These are phyloP conservation scores for Suillia variegata DNA, from an alignment of 2,888 invertebrate species.

Conservation along the genomic window DNA sequence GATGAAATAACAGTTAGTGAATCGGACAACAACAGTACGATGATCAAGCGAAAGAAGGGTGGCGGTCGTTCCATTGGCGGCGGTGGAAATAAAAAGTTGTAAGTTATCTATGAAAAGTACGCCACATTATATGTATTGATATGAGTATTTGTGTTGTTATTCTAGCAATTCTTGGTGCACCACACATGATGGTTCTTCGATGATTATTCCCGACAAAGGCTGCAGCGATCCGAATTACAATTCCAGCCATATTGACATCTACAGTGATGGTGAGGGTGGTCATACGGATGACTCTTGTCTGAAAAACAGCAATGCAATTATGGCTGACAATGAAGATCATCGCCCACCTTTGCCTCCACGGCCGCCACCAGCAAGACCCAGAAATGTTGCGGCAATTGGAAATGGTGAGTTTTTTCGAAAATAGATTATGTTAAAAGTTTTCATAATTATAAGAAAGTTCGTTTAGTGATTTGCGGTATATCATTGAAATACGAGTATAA, in stretches of 20 bases:
- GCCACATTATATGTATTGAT: too few relatives aligned
- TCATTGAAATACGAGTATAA: too few relatives aligned
- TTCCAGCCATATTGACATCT: constrained; percentile 46
- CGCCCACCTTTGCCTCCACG: constrained; percentile 60
- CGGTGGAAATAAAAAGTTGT: constrained; percentile 4
- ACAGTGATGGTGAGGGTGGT: constrained; percentile 44
- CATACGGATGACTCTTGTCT: constrained; percentile 43
- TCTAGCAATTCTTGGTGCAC: constrained; percentile 30
- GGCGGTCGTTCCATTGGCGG: neutral
- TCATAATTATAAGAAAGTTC: too few relatives aligned
- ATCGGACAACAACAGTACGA: constrained; percentile 54
- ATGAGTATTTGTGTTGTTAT: too few relatives aligned
- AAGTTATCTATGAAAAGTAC: constrained; percentile 8
- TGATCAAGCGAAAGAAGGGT: constrained; percentile 45
- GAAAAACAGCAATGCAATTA: constrained; percentile 41
- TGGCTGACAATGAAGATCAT: constrained; percentile 49
- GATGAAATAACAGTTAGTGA: constrained; percentile 56
- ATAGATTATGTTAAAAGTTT: too few relatives aligned
- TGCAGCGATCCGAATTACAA: constrained; percentile 36
- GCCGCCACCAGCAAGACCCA: constrained; percentile 55
- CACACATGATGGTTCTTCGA: constrained; percentile 31
- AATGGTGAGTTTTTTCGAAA: constrained; percentile 44
- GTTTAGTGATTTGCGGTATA: too few relatives aligned
- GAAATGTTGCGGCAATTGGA: constrained; percentile 38
- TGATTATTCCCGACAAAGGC: constrained; percentile 25